These are phyloP conservation scores for Hypomecis punctinalis DNA, from an alignment of 2,888 invertebrate genomes.

Conservation along the genomic window DNA sequence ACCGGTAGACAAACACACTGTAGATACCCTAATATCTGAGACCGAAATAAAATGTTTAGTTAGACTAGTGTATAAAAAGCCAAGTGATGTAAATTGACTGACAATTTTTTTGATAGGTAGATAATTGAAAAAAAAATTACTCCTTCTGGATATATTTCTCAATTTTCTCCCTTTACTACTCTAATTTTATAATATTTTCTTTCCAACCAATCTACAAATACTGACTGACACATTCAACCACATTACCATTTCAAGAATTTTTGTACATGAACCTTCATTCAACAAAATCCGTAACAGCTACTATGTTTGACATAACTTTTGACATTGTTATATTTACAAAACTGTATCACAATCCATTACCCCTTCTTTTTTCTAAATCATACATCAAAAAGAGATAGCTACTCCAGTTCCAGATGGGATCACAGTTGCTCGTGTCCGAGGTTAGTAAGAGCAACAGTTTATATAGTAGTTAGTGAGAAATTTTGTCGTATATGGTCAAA, in stretches of 20 bases:
- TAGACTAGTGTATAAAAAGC: no score
- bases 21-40: no score
- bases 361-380: constrained; percentile 31
- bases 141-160: no score
- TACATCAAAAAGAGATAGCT: constrained; percentile 31
- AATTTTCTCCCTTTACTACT: no score
- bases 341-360: constrained; percentile 49
- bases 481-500: constrained; percentile 24
- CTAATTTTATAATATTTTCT: no score
- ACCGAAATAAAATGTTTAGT: no score
- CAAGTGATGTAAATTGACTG: no score
- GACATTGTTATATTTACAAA: constrained; percentile 56
- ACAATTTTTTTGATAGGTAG: no score
- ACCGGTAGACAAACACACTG: no score
- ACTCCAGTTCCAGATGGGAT: not conserved
- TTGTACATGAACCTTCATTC: not conserved
- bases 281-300: constrained; percentile 3
- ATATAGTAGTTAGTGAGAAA: constrained; percentile 23
- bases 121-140: no score
- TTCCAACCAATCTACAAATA: not conserved
- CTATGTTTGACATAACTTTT: constrained; percentile 60
- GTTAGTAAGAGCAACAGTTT: constrained; percentile 13
- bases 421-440: not conserved
- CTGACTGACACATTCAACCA: no score
- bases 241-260: not conserved